Evolutionary conservation across 2,797 vertebrate genomes (phyloP), one percentile per base, ranked within the genome.

Genomic region (Pipistrellus kuhlii): DNA sequence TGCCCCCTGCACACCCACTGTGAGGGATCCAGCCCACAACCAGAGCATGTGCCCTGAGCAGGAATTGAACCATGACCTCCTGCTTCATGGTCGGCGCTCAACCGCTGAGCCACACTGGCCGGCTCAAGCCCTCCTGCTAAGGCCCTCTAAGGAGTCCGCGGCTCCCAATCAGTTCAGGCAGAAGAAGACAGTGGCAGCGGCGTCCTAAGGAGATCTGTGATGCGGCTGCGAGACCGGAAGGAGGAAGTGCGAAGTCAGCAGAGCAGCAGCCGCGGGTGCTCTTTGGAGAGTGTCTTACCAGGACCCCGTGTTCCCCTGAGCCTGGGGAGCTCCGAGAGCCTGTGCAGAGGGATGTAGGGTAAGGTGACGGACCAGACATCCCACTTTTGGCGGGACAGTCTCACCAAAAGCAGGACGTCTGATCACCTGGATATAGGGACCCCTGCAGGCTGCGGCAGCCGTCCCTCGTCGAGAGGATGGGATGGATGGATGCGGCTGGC

Each of bases 361-460:
- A 38, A 38, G 38, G 38, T 5, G 38, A 38, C 4, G 5, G 38
- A 38, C 38, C 38, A 38, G 38, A 38, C 35, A 35, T 4, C 35
- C 35, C 35, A 35, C 35, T 35, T 35, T 35, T 35, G 35, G 35
- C 35, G 5, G 38, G 38, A 38, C 38, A 38, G 38, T 38, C 38
- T 38, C 38, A 38, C 38, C 38, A 38, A 38, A 38, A 38, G 38
- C 38, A 38, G 38, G 38, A 38, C 38, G 5, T 38, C 38, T 5
- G 38, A 38, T 38, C 38, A 5, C 38, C 38, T 38, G 4, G 30
- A 13, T 15, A 27, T 1, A 9, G 68, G 3, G 8, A 23, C 77
- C 38, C 0, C 20, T 0, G 15, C 10, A 25, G 11, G 35, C 4
- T 44, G 51, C 68, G 9, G 9, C 10, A 2, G 72, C 0, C 4